Percentiles rank a stretch among this genome's conserved stretches.
phyloP scores from a whole-genome alignment of 2,797 vertebrate genomes.

The Rhabdophis nuchalis region DNA sequence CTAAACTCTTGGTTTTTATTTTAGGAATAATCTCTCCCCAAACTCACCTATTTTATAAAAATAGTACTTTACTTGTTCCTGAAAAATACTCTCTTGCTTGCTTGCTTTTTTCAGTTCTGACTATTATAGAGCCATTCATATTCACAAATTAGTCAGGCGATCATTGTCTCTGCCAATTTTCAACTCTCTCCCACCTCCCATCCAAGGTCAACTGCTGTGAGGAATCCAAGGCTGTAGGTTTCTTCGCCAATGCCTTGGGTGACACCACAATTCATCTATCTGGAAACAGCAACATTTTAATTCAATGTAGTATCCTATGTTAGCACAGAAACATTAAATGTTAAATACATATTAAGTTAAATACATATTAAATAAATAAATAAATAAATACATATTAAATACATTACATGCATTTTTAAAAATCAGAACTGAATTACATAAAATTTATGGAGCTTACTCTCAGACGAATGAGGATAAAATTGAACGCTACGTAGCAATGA shows the following conservation, averaged over 20 bases:
- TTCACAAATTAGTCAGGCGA: background rate
- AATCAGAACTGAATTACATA: no score
- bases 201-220: background rate
- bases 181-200: no score
- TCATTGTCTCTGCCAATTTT: background rate
- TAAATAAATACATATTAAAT: background rate
- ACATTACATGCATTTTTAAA: background rate
- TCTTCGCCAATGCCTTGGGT: background rate
- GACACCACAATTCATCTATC: no score
- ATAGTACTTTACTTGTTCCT: background rate
- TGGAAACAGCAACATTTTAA: background rate
- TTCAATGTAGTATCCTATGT: background rate
- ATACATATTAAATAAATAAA: no score
- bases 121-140: background rate
- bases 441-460: background rate
- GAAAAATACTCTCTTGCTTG: background rate
- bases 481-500: background rate
- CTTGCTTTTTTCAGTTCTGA: background rate
- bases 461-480: background rate
- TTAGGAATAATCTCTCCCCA: background rate
- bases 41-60: background rate
- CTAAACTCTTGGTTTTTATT: background rate
- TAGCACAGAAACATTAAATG: background rate
- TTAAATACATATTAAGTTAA: background rate
- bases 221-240: background rate